Conservation (phyloP, 2,888 invertebrate species). For the Frankliniella intonsa region DNA sequence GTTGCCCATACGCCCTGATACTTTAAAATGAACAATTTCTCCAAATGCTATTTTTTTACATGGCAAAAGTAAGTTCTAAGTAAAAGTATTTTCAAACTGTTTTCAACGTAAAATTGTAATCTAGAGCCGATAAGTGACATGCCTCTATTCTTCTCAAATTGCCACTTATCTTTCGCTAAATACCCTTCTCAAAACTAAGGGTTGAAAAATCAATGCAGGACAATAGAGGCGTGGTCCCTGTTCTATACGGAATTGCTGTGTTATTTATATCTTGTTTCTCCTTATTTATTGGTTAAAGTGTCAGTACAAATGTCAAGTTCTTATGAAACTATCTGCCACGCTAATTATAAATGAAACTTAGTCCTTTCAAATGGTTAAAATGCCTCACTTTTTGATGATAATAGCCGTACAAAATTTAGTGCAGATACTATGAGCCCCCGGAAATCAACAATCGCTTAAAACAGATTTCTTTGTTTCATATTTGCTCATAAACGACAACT, state of each 20-base stretch:
- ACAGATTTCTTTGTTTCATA: background rate
- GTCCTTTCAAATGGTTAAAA: too few species aligned
- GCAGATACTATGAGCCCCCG: too few species aligned
- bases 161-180: constrained; percentile 1
- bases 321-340: background rate
- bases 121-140: constrained; percentile 24
- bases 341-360: too few species aligned
- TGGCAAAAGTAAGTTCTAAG: constrained; percentile 23
- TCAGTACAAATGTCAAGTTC: constrained; percentile 17
- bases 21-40: constrained; percentile 9
- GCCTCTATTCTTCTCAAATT: constrained; percentile 22
- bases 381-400: background rate
- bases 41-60: constrained; percentile 23
- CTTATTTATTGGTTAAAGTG: constrained; percentile 21
- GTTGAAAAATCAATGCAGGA: background rate
- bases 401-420: too few species aligned
- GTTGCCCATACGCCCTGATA: constrained; percentile 7
- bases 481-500: background rate
- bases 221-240: background rate
- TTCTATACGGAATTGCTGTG: background rate
- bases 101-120: constrained; percentile 11
- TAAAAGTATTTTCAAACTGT: constrained; percentile 27
- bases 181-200: background rate
- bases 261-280: constrained; percentile 4
- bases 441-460: too few species aligned